Percentiles rank a stretch among this genome's conserved stretches.
Conservation (phyloP, 2,888 invertebrate genomes). For the Caenorhabditis sulstoni region DNA sequence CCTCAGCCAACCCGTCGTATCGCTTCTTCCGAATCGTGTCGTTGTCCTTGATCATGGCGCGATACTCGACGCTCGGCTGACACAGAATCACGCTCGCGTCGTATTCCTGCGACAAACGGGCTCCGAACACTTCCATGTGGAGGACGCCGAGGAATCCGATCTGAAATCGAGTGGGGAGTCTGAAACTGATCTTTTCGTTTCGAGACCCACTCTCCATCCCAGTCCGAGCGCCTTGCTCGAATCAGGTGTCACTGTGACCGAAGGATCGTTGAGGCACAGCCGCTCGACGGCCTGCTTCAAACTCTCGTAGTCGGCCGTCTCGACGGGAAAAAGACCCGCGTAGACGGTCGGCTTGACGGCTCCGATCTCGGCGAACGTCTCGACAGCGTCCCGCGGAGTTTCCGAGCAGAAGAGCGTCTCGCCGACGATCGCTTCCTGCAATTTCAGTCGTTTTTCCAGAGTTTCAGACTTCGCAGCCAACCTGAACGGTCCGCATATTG, state of each 20-base stretch:
- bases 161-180: slow-evolving; percentile 14
- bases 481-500: slow-evolving; percentile 86
- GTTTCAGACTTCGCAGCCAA: slow-evolving; percentile 11
- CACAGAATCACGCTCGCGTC: slow-evolving; percentile 83
- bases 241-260: slow-evolving; percentile 89
- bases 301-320: slow-evolving; percentile 83
- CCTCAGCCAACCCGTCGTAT: slow-evolving; percentile 72
- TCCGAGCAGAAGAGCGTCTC: slow-evolving; percentile 74
- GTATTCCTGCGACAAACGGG: slow-evolving; percentile 83
- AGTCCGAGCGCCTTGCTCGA: slow-evolving; percentile 83
- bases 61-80: slow-evolving; percentile 83
- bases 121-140: slow-evolving; percentile 83
- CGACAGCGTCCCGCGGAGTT: slow-evolving; percentile 84
- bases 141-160: slow-evolving; percentile 82
- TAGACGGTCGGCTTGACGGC: slow-evolving; percentile 88
- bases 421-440: slow-evolving; percentile 75
- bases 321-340: slow-evolving; percentile 92
- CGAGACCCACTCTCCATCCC: slow-evolving; percentile 81
- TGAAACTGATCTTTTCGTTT: neutral
- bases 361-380: slow-evolving; percentile 85
- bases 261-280: slow-evolving; percentile 93
- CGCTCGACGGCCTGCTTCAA: slow-evolving; percentile 89
- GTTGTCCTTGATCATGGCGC: slow-evolving; percentile 80
- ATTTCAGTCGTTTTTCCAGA: neutral
- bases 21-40: slow-evolving; percentile 75